A percentile compares a stretch with the other conserved stretches of the same genome.
Evolutionary conservation across 2,888 invertebrate species (phyloP).

Genomic region (Frankliniella fusca): DNA sequence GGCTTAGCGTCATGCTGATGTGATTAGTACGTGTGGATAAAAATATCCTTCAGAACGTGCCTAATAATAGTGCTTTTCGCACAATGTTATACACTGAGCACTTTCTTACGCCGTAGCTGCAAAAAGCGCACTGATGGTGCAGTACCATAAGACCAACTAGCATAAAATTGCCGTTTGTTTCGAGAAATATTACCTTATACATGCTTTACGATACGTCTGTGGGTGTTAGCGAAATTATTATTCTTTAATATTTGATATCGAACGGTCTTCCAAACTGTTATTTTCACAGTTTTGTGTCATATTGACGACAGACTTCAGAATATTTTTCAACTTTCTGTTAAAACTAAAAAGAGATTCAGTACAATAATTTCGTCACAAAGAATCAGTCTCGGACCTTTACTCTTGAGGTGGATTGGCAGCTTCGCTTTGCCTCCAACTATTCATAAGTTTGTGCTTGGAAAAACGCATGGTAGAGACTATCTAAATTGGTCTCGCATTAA

Average conservation of each 20-base stretch:
- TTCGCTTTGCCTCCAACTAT: no score
- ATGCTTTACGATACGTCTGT: constrained; percentile 13
- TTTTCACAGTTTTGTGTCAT: neutral
- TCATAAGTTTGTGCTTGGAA: no score
- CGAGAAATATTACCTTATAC: neutral
- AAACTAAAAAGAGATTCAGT: neutral
- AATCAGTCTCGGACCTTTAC: no score
- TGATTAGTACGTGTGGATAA: no score
- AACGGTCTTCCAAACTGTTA: constrained; percentile 12
- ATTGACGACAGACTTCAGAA: neutral
- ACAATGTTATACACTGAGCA: neutral
- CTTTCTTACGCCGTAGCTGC: neutral
- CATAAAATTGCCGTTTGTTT: neutral
- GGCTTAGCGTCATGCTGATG: no score
- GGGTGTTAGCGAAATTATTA: neutral
- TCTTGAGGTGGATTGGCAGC: no score
- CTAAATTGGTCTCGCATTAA: no score
- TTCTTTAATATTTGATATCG: constrained; percentile 16
- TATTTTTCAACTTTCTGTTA: neutral
- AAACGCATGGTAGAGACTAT: no score
- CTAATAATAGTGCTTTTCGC: neutral
- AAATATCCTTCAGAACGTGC: no score
- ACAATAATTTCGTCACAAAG: neutral
- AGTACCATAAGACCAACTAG: constrained; percentile 22
- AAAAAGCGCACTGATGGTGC: constrained; percentile 5